Evolutionary conservation across 2,113 vertebrate species (phyloP), one percentile per base, ranked within the genome.

Genomic region (Scatophagus argus): DNA sequence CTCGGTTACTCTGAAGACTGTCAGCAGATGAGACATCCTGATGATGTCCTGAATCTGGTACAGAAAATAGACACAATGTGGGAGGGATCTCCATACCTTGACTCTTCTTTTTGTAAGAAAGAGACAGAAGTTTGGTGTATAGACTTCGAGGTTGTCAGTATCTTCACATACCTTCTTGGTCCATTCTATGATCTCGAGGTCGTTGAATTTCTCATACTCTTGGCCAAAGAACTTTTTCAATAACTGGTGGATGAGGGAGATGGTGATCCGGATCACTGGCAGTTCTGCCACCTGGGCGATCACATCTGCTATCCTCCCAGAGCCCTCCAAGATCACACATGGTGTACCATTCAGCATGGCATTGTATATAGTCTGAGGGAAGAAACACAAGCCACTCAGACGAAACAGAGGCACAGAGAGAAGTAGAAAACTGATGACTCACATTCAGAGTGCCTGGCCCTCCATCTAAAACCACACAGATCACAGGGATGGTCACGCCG

Each of bases 1-100:
- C 77, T 95, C 96, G 14, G 95, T 95, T 31, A 96, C 94, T 66
- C 93, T 92, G 92, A 97, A 99, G 41, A 99, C 77, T 0, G 97
- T 97, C 87, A 99, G 92, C 80, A 99, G 92, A 51, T 97, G 95
- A 31, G 78, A 89, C 84, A 91, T 94, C 66, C 95, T 89, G 74
- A 98, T 94, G 0, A 99, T 99, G 88, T 99, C 97, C 61, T 99
- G 98, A 87, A 99, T 97, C 98, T 99, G 88, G 44, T 64, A 11
- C 46, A 81, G 27, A 55, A 9, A 44, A 59, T 3, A 36, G 13
- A 72, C 31, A 46, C 8, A 27, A 47, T n/a, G n/a, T n/a, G n/a
- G n/a, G n/a, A n/a, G n/a, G n/a, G n/a, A n/a, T n/a, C n/a, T n/a
- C n/a, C n/a, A n/a, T n/a, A n/a, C n/a, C n/a, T n/a, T n/a, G n/a